phyloP scores from a whole-genome alignment of 2,797 vertebrate genomes.

The Fringilla coelebs region DNA sequence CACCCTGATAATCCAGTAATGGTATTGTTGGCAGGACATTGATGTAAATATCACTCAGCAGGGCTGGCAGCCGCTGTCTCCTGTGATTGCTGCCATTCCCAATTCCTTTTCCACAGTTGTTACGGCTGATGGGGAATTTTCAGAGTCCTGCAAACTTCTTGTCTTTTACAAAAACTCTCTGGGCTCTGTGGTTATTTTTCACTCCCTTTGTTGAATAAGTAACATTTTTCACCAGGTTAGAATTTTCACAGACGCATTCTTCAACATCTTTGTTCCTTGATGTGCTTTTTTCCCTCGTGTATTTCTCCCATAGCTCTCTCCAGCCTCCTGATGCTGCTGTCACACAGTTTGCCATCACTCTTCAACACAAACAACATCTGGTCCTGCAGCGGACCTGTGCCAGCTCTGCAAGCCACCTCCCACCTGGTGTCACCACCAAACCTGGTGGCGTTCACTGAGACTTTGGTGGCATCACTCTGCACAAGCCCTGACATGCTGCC shows the following conservation, averaged over 20 bases:
- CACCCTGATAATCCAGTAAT: conserved; percentile 62
- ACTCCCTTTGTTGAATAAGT: not conserved
- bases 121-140: not conserved
- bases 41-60: conserved; percentile 54
- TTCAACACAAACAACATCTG: not conserved
- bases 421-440: not conserved
- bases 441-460: not conserved
- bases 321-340: not conserved
- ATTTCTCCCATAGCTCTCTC: not conserved
- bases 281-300: not conserved
- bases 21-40: conserved; percentile 52
- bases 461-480: not conserved
- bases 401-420: not conserved
- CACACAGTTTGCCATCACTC: accelerated
- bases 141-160: not conserved
- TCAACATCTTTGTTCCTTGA: not conserved
- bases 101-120: not conserved
- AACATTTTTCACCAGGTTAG: not conserved
- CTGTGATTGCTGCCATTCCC: not conserved
- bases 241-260: not conserved
- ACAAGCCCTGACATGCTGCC: not conserved
- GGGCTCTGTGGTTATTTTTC: not conserved
- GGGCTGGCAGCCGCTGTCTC: conserved; percentile 40
- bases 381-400: not conserved
- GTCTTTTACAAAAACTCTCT: not conserved